Evolutionary conservation across 2,888 invertebrate species (phyloP).

Genomic region (Axea sp.): DNA sequence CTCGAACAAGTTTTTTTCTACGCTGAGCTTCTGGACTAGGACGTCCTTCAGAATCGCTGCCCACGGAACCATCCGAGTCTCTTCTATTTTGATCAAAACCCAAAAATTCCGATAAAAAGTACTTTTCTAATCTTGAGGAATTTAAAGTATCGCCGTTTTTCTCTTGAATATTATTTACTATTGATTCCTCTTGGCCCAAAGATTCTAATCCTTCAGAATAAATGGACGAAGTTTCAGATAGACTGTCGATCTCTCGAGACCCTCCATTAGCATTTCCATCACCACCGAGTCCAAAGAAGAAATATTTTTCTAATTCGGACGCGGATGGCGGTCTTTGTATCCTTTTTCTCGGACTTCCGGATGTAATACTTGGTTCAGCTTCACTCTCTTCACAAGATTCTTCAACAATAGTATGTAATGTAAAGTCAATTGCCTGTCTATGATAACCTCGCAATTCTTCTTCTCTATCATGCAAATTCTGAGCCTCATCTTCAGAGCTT

Average conservation of each 20-base stretch:
- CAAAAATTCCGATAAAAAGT: slow-evolving; percentile 92
- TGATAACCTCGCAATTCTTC: slow-evolving; percentile 92
- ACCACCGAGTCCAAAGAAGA: slow-evolving; percentile 91
- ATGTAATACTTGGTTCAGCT: slow-evolving; percentile 82
- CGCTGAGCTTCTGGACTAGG: slow-evolving; percentile 91
- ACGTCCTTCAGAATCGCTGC: slow-evolving; percentile 93
- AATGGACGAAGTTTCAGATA: slow-evolving; percentile 91
- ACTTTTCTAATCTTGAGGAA: slow-evolving; percentile 90
- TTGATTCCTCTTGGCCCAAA: slow-evolving; percentile 82
- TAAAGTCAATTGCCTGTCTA: slow-evolving; percentile 91
- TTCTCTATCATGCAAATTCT: slow-evolving; percentile 83
- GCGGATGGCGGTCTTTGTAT: slow-evolving; percentile 86
- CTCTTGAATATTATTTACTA: slow-evolving; percentile 71
- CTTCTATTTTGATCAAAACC: slow-evolving; percentile 88
- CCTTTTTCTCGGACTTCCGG: slow-evolving; percentile 80
- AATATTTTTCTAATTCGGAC: slow-evolving; percentile 93
- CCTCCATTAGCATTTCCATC: slow-evolving; percentile 83
- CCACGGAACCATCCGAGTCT: slow-evolving; percentile 92
- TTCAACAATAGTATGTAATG: slow-evolving; percentile 94
- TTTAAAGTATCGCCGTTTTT: slow-evolving; percentile 85
- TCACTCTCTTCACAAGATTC: slow-evolving; percentile 97
- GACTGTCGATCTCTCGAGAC: slow-evolving; percentile 79
- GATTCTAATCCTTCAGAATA: slow-evolving; percentile 92
- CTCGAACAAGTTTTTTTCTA: slow-evolving; percentile 88
- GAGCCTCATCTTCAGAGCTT: slow-evolving; percentile 84